phyloP scores from a whole-genome alignment of 2,888 invertebrate genomes.

The Nomada goodeniana region DNA sequence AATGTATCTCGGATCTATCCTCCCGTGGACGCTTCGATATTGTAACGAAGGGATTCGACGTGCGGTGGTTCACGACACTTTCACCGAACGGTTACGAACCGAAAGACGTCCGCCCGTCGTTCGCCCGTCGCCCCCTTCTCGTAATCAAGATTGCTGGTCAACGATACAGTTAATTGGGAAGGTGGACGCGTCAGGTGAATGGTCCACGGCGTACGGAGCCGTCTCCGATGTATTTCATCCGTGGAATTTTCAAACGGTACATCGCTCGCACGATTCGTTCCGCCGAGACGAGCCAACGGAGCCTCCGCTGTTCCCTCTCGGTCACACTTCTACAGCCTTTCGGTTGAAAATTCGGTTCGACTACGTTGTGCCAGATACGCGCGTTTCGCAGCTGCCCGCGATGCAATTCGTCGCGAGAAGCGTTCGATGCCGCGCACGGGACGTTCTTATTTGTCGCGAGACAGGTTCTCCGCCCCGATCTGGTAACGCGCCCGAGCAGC shows the following conservation, averaged over 20 bases:
- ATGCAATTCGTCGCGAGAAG: slow-evolving; percentile 25
- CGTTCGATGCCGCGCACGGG: not conserved
- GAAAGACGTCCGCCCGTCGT: not conserved
- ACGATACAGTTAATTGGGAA: slow-evolving; percentile 55
- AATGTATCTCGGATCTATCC: not conserved
- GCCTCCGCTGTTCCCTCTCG: slow-evolving; percentile 20
- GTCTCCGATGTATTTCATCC: slow-evolving; percentile 66
- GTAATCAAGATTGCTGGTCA: slow-evolving; percentile 24
- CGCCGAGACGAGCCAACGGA: slow-evolving; percentile 46
- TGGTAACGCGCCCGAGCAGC: not conserved
- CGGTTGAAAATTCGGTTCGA: slow-evolving; percentile 51
- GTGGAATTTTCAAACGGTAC: slow-evolving; percentile 80
- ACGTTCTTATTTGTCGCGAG: not conserved
- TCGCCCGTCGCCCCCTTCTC: not conserved
- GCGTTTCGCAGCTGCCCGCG: slow-evolving; percentile 21
- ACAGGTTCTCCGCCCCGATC: not conserved
- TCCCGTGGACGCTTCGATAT: not conserved
- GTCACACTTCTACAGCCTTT: slow-evolving; percentile 15
- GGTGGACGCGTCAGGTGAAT: slow-evolving; percentile 31
- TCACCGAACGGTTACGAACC: not conserved
- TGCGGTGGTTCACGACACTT: not conserved
- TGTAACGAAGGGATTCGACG: not conserved
- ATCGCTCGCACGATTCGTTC: slow-evolving; percentile 70
- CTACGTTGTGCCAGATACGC: slow-evolving; percentile 34
- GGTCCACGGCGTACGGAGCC: slow-evolving; percentile 54